Evolutionary conservation across 2,888 invertebrate genomes (phyloP).

Genomic region (Ferrisia virgata): DNA sequence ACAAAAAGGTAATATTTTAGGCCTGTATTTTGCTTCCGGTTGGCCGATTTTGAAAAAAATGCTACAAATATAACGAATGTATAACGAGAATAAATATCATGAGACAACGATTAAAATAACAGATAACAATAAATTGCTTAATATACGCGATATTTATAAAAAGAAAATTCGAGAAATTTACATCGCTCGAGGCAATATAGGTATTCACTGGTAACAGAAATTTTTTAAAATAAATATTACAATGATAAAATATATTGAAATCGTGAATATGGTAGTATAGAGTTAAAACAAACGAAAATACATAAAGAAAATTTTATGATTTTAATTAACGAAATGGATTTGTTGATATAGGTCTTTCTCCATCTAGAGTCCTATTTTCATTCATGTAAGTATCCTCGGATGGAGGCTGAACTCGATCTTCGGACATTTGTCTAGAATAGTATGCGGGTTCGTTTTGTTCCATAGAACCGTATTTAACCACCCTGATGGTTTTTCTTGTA

Average conservation of each 20-base stretch:
- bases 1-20: background rate
- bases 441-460: constrained; percentile 58
- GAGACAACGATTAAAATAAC: background rate
- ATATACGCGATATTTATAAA: background rate
- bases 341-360: constrained; percentile 49
- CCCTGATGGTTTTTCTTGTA: constrained; percentile 58
- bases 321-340: constrained; percentile 42
- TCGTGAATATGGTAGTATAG: background rate
- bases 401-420: constrained; percentile 63
- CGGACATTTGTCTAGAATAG: constrained; percentile 51
- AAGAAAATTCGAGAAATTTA: background rate
- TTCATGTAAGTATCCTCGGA: constrained; percentile 61
- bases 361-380: constrained; percentile 55
- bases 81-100: background rate
- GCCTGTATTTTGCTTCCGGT: background rate
- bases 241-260: constrained; percentile 13
- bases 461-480: constrained; percentile 58
- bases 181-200: background rate
- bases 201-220: background rate
- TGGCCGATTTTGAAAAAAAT: background rate
- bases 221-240: background rate
- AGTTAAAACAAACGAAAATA: background rate
- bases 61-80: background rate
- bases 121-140: constrained; percentile 21
- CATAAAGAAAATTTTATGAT: background rate